A percentile compares a stretch with the other conserved stretches of the same genome.
phyloP scores from a whole-genome alignment of 1,140 invertebrate genomes.

The Euura lappo region DNA sequence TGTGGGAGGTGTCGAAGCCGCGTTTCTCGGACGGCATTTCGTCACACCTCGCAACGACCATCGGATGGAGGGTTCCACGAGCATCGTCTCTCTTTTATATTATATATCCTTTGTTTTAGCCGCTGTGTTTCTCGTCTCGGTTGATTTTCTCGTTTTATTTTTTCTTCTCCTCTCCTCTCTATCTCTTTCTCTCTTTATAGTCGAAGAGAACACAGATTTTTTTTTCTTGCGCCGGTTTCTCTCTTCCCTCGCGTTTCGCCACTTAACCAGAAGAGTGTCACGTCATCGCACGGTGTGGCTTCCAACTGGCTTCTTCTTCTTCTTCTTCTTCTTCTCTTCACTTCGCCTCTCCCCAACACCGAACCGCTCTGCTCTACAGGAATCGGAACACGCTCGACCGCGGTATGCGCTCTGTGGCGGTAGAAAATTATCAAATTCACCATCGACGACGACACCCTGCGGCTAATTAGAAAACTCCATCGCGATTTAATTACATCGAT shows the following conservation, averaged over 20 bases:
- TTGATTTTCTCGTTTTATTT: too few species aligned
- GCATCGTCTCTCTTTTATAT: constrained; percentile 10
- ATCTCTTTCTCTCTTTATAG: neutral
- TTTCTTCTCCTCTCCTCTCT: neutral
- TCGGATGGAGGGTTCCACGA: neutral
- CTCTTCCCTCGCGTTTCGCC: constrained; percentile 56
- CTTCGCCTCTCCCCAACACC: neutral
- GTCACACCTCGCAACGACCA: constrained; percentile 46
- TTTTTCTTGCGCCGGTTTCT: constrained; percentile 38
- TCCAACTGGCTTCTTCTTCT: neutral
- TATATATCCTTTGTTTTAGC: constrained; percentile 52
- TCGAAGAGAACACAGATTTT: neutral
- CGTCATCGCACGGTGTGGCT: constrained; percentile 45
- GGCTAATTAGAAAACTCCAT: too few species aligned
- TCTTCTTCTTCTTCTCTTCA: neutral
- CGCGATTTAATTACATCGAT: too few species aligned
- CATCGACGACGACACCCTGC: too few species aligned
- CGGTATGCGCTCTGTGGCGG: too few species aligned
- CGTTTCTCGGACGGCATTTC: constrained; percentile 34
- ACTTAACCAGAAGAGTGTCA: constrained; percentile 59
- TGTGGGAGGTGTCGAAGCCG: too few species aligned
- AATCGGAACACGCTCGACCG: neutral
- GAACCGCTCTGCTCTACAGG: neutral
- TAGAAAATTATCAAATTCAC: too few species aligned
- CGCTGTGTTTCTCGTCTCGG: constrained; percentile 23